Evolutionary conservation across 1,140 invertebrate genomes (phyloP).

Genomic region (Atta cephalotes): DNA sequence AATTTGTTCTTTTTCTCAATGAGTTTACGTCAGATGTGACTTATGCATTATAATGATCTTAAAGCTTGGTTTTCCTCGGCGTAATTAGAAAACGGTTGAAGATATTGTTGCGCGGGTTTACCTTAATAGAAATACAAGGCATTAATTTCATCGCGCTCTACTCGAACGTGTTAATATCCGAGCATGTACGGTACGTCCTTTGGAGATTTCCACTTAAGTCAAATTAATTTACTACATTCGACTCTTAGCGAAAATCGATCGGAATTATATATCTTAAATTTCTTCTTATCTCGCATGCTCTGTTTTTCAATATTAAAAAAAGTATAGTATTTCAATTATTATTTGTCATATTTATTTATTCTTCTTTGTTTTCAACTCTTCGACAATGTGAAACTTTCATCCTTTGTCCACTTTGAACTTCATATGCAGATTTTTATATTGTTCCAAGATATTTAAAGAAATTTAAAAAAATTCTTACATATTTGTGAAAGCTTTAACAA

Average conservation of each 20-base stretch:
- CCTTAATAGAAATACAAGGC: constrained; percentile 45
- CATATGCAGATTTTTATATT: too few relatives aligned
- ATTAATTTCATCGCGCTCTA: constrained; percentile 23
- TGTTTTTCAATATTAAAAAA: neutral
- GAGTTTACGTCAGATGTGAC: neutral
- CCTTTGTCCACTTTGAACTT: too few relatives aligned
- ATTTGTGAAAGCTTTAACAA: too few relatives aligned
- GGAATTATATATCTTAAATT: neutral
- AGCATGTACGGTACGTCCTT: neutral
- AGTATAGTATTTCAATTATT: neutral
- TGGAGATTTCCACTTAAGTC: constrained; percentile 8
- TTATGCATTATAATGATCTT: constrained; percentile 11
- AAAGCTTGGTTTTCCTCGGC: neutral
- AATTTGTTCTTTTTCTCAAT: neutral
- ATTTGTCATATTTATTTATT: neutral
- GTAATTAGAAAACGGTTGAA: constrained; percentile 44
- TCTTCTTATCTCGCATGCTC: neutral
- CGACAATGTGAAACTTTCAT: too few relatives aligned
- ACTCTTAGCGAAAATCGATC: neutral
- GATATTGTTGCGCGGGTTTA: constrained; percentile 5
- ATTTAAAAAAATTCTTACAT: too few relatives aligned
- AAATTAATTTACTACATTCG: constrained; percentile 47
- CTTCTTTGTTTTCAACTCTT: too few relatives aligned
- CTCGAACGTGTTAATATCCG: constrained; percentile 57
- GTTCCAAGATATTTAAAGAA: too few relatives aligned